Evolutionary conservation across 1,140 invertebrate genomes (phyloP), one percentile per base, ranked within the genome.

Genomic region (Halictus rubicundus): DNA sequence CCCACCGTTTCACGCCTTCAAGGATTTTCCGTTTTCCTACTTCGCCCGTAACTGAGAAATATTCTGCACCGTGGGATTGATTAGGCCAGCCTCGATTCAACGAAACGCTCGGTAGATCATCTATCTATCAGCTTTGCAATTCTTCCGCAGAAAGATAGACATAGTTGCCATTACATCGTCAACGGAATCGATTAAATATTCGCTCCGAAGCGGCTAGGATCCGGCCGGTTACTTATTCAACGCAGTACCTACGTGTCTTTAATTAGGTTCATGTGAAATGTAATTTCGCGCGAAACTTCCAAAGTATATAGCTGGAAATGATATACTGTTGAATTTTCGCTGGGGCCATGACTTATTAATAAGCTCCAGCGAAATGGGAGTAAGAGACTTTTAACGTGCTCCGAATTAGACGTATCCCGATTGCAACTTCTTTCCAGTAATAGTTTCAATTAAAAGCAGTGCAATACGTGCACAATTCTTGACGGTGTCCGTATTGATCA

Each of bases 1-100:
- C 75, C 68, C 37, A 32, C 59, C 23, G 23, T 42, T 75, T 68
- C 52, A 76, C 65, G 68, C 42, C 39, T 71, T 14, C 57, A 42
- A 46, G 16, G 14, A n/a, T 14, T 37, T 39, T 46, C 69, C n/a
- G 8, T 23, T n/a, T 42, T n/a, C n/a, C 16, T 16, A 25, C 19
- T 32, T 16, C 2, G 19, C 1, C n/a, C 8, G 42, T 14, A 12
- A 46, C 42, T 3, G 42, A 21, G 19, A 14, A 19, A 63, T 21
- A 16, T 61, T 10, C 27, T 19, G 5, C 8, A 19, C 8, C 19
- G 60, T 21, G 27, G 14, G 32, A 37, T 37, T 14, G 7, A 3
- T 61, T 14, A 2, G 7, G 6, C 9, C 19, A 37, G 27, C 7
- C 6, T 9, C 10, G 6, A 21, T 63, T 63, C 27, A 6, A 19